Evolutionary conservation across 1,140 invertebrate genomes (phyloP).

Genomic region (Hormaphis cornu): DNA sequence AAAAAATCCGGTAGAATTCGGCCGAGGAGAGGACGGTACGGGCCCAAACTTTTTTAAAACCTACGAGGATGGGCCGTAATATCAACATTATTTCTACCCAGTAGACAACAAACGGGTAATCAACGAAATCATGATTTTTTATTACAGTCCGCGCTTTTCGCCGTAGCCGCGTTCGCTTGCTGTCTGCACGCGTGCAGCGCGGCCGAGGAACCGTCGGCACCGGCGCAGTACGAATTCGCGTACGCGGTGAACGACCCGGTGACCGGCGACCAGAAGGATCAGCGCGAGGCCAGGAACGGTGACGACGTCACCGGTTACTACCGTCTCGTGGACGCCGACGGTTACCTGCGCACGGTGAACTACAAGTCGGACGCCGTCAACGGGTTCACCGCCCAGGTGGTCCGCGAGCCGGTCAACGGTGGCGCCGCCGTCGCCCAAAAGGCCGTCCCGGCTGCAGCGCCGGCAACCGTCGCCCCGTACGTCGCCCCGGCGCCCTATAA

Average conservation of each 20-base stretch:
- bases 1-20: too few species aligned
- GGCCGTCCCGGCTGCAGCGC: background rate
- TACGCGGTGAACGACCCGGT: constrained; percentile 47
- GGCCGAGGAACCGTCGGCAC: constrained; percentile 34
- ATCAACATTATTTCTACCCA: too few species aligned
- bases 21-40: too few species aligned
- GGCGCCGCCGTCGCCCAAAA: background rate
- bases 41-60: too few species aligned
- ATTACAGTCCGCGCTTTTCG: background rate
- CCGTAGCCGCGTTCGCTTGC: background rate
- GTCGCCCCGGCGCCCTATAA: background rate
- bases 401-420: constrained; percentile 39
- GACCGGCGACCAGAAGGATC: constrained; percentile 48
- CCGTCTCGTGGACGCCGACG: constrained; percentile 46
- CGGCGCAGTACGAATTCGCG: constrained; percentile 44
- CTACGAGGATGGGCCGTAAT: too few species aligned
- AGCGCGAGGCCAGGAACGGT: constrained; percentile 46
- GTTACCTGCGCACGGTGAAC: constrained; percentile 49
- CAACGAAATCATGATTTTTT: too few species aligned
- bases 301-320: constrained; percentile 47
- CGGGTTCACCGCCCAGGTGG: constrained; percentile 56
- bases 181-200: background rate
- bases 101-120: too few species aligned
- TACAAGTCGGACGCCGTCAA: constrained; percentile 52
- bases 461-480: constrained; percentile 36